Conservation (phyloP, 2,888 invertebrate species). For the Ypsolopha sequella region DNA sequence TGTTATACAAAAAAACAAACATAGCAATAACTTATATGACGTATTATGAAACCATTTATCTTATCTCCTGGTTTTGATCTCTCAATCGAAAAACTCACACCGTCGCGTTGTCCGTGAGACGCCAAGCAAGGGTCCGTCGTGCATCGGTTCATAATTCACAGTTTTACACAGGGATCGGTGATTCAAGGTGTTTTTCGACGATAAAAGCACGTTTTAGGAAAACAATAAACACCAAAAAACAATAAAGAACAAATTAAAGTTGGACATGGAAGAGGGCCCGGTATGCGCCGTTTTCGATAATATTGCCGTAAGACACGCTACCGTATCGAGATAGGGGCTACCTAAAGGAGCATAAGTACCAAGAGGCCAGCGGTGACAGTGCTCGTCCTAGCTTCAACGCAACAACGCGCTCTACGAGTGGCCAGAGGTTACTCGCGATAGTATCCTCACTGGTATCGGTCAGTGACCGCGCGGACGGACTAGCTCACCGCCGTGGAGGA, state of each 20-base stretch:
- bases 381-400: no score
- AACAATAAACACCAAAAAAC: slow-evolving; percentile 62
- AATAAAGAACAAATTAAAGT: slow-evolving; percentile 59
- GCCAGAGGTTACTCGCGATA: background rate
- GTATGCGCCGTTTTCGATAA: slow-evolving; percentile 36
- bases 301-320: slow-evolving; percentile 57
- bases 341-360: slow-evolving; percentile 1
- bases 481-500: slow-evolving; percentile 44
- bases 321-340: slow-evolving; percentile 13
- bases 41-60: no score
- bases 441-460: no score
- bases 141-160: slow-evolving; percentile 24
- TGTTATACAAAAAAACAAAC: no score
- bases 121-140: slow-evolving; percentile 9
- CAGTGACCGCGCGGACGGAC: background rate
- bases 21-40: no score
- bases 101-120: slow-evolving; percentile 7
- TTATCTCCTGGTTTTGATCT: background rate
- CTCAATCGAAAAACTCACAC: slow-evolving; percentile 17
- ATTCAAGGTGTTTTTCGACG: slow-evolving; percentile 36
- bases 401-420: background rate
- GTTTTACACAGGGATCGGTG: slow-evolving; percentile 19
- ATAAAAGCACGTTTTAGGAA: slow-evolving; percentile 47
- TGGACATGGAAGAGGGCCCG: slow-evolving; percentile 36
- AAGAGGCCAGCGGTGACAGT: no score